Conservation (phyloP, 2,113 vertebrate species). For the mouse (Mus musculus) region GRCm39 chr4:78456501-78457000, state of each 20-base stretch:
- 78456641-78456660: not conserved
- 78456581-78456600: not conserved
- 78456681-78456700: not conserved
- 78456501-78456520: not conserved
- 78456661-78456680: not conserved
- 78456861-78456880: constrained; percentile 16
- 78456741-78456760: not conserved
- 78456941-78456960: not conserved
- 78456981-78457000: constrained; percentile 4
- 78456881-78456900: not conserved
- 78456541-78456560: not conserved
- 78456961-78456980: not conserved
- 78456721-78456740: not conserved
- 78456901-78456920: constrained; percentile 26
- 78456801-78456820: not conserved
- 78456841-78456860: not conserved
- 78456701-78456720: not conserved
- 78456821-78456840: not conserved
- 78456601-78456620: not conserved
- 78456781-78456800: not conserved
- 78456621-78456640: not conserved
- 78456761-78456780: not conserved
- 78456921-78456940: not conserved
- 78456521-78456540: not conserved
- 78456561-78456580: not conserved